Conservation (phyloP, 1,140 invertebrate genomes). For the Nasonia giraulti region DNA sequence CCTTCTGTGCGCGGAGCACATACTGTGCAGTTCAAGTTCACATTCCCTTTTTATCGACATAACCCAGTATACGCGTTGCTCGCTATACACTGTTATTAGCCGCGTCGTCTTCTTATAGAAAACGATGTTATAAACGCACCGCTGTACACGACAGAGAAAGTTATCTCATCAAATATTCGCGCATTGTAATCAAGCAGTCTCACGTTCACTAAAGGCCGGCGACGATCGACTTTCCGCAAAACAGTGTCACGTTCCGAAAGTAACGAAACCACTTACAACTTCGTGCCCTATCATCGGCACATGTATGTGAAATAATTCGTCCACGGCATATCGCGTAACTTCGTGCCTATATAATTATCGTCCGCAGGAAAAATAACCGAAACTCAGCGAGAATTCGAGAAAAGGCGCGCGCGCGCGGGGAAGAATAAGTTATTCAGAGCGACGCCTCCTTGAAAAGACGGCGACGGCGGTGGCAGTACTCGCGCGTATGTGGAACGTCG, state of each 20-base stretch:
- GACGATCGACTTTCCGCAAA: no score
- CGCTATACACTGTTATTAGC: no score
- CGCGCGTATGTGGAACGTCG: slow-evolving; percentile 23
- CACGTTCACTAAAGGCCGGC: no score
- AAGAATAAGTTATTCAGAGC: slow-evolving; percentile 18
- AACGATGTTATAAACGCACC: neutral
- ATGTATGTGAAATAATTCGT: no score
- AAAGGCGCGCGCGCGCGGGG: neutral
- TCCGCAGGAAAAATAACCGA: no score
- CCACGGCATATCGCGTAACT: no score
- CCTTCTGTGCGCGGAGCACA: neutral
- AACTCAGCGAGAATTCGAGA: neutral
- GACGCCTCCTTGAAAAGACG: neutral
- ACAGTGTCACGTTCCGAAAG: no score
- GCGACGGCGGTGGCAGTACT: neutral
- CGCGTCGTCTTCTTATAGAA: neutral
- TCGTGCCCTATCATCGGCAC: no score
- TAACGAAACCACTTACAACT: no score
- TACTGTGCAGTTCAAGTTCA: neutral
- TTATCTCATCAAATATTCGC: neutral
- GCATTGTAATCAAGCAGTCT: no score
- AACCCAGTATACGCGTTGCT: neutral
- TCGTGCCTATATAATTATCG: no score
- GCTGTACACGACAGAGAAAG: neutral
- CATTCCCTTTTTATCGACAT: neutral